phyloP scores from a whole-genome alignment of 2,797 vertebrate species.

The Graptemys geographica region DNA sequence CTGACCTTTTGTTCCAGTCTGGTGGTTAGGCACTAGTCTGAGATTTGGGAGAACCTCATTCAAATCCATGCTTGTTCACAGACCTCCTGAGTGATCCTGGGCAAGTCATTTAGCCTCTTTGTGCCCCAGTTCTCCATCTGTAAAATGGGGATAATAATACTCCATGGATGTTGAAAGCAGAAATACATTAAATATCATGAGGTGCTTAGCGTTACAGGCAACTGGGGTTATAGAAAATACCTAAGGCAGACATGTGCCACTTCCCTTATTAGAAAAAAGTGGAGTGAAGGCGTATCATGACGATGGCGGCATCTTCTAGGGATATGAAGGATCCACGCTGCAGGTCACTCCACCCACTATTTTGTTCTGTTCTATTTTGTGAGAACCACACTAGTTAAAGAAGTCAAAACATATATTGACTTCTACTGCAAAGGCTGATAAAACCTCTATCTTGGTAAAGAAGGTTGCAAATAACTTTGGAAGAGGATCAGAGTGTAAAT shows the following conservation, averaged over 20 bases:
- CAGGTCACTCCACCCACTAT: not conserved
- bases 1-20: not conserved
- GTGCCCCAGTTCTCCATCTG: not conserved
- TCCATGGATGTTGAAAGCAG: not conserved
- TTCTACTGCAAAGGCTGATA: not conserved
- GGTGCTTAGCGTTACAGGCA: not conserved
- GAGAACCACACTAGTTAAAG: not conserved
- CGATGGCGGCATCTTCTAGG: not conserved
- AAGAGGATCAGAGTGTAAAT: not conserved
- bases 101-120: not conserved
- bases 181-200: not conserved
- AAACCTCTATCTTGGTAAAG: not conserved
- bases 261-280: not conserved
- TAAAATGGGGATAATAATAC: not conserved
- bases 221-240: not conserved
- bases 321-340: not conserved
- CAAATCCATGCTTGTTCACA: not conserved
- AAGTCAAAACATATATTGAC: not conserved
- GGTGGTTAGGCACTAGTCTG: not conserved
- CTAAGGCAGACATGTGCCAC: not conserved
- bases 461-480: fast-evolving
- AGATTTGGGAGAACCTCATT: not conserved
- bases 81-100: not conserved
- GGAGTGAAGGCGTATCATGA: not conserved
- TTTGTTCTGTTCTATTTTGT: not conserved